Conservation (phyloP, 1,140 invertebrate species). For the Orius insidiosus region DNA sequence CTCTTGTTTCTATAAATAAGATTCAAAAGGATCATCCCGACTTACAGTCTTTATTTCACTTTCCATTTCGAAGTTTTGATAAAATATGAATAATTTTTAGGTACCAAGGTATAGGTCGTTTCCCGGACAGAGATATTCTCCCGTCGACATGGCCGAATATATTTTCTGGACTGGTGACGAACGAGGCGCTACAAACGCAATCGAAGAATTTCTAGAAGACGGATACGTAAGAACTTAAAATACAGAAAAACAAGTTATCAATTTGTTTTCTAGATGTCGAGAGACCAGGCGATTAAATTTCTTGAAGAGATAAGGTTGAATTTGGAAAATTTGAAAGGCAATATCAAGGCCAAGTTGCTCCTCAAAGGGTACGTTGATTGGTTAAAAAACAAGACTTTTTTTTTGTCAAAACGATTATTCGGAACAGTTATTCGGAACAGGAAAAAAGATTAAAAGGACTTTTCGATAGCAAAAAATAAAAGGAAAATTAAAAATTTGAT, state of each 20-base stretch:
- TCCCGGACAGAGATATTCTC: slow-evolving; percentile 41
- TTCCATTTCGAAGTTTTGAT: neutral
- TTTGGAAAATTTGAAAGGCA: slow-evolving; percentile 45
- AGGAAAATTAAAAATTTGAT: too few species aligned
- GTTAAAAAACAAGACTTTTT: slow-evolving; percentile 22
- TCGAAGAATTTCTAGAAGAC: slow-evolving; percentile 52
- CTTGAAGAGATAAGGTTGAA: slow-evolving; percentile 52
- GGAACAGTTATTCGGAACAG: too few species aligned
- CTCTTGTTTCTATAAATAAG: neutral
- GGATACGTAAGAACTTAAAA: slow-evolving; percentile 36
- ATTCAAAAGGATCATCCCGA: neutral
- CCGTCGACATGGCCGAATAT: slow-evolving; percentile 55
- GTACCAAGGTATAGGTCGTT: slow-evolving; percentile 18
- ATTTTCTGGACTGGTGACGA: slow-evolving; percentile 63
- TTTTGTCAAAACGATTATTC: neutral
- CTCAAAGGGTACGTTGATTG: slow-evolving; percentile 26
- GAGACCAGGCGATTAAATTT: slow-evolving; percentile 51
- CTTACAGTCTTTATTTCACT: neutral
- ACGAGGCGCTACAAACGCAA: slow-evolving; percentile 47
- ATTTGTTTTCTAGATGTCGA: slow-evolving; percentile 37
- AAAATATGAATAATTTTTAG: too few species aligned
- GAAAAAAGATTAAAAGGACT: too few species aligned
- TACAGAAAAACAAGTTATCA: slow-evolving; percentile 2
- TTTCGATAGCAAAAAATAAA: too few species aligned
- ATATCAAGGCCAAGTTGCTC: slow-evolving; percentile 25